phyloP scores from a whole-genome alignment of 1,140 invertebrate species.

The Melipona quadrifasciata region DNA sequence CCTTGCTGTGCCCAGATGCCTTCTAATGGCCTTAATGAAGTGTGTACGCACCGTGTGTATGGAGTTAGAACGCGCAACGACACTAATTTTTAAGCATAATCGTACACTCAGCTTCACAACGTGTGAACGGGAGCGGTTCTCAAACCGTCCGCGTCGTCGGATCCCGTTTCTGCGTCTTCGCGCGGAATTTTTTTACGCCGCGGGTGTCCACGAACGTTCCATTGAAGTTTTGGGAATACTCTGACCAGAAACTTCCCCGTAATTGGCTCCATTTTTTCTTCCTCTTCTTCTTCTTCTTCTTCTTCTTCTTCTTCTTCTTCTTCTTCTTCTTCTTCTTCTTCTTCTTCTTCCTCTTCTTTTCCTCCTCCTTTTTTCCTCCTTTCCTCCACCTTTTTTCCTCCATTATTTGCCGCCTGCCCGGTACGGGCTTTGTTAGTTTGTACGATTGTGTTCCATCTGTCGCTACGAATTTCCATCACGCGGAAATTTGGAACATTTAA shows the following conservation, averaged over 20 bases:
- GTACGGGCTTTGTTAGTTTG: background rate
- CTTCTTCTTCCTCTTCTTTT: no score
- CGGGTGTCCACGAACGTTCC: slow-evolving; percentile 40
- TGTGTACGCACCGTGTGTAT: slow-evolving; percentile 76
- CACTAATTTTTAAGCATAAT: slow-evolving; percentile 82
- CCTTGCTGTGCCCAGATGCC: slow-evolving; percentile 73
- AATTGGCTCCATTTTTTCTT: slow-evolving; percentile 30
- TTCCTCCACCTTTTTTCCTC: background rate
- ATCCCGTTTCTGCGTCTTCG: slow-evolving; percentile 49
- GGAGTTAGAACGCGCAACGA: slow-evolving; percentile 73
- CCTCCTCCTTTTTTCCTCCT: no score
- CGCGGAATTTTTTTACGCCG: slow-evolving; percentile 42
- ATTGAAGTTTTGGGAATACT: slow-evolving; percentile 44
- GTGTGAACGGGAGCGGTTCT: slow-evolving; percentile 77
- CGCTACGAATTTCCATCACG: background rate
- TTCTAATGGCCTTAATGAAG: slow-evolving; percentile 81
- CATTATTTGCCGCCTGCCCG: background rate
- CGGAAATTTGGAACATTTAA: background rate
- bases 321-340: no score
- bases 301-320: no score
- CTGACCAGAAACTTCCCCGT: background rate
- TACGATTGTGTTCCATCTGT: slow-evolving; percentile 1
- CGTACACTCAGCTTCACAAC: slow-evolving; percentile 81
- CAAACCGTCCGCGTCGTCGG: slow-evolving; percentile 62
- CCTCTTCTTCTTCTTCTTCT: background rate